Conservation (phyloP, 2,113 vertebrate species). For the Chloropsis cyanopogon region DNA sequence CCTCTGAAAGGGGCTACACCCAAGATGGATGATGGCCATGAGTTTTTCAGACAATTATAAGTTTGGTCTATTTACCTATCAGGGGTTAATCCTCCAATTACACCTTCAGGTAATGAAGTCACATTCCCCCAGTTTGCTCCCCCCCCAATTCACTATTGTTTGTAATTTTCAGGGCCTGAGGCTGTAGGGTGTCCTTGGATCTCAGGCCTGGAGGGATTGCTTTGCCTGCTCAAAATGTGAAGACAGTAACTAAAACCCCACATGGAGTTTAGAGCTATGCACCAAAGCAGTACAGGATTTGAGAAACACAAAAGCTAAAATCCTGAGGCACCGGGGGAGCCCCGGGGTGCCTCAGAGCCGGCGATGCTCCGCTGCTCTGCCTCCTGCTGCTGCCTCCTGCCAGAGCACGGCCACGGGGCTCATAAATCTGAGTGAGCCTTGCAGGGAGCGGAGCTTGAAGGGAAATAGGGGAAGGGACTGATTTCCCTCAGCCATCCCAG, state of each 20-base stretch:
- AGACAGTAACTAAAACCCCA: no score
- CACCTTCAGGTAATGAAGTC: not conserved
- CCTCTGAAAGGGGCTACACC: not conserved
- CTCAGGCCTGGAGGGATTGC: not conserved
- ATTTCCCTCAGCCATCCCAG: not conserved
- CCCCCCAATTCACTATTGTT: not conserved
- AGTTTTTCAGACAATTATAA: not conserved
- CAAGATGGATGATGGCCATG: accelerated
- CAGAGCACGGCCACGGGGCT: not conserved
- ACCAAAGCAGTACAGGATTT: not conserved
- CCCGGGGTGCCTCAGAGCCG: accelerated
- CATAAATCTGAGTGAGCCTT: not conserved
- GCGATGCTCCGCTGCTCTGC: not conserved
- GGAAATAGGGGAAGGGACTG: not conserved
- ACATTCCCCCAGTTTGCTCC: not conserved
- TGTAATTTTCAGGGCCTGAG: not conserved
- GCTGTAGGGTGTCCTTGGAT: not conserved
- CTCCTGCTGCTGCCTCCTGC: not conserved
- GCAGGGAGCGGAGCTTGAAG: accelerated
- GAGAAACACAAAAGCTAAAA: not conserved
- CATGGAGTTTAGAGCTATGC: not conserved
- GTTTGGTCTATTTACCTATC: no score
- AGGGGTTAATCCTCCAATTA: not conserved
- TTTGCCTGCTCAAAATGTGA: not conserved
- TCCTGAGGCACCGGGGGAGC: accelerated